Conservation (phyloP, 1,140 invertebrate species). For the Sminthurides bifidus region DNA sequence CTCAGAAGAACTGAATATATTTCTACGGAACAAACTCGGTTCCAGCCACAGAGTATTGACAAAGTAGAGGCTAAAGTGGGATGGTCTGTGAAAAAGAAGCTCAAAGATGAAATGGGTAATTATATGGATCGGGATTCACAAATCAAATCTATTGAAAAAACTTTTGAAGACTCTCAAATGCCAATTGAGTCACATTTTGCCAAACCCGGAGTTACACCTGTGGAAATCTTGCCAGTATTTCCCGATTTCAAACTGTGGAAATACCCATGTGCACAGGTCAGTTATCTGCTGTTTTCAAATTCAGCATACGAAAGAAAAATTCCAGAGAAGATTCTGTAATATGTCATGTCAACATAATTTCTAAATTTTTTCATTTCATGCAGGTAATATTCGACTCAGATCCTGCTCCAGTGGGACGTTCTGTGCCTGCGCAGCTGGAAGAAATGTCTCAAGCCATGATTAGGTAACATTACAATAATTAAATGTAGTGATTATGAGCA, state of each 20-base stretch:
- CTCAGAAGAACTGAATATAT: conserved; percentile 96
- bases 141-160: conserved; percentile 94
- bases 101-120: conserved; percentile 77
- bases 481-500: too few species aligned
- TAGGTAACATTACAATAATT: conserved; percentile 43
- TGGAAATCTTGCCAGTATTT: conserved; percentile 77
- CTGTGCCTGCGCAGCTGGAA: conserved; percentile 74
- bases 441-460: conserved; percentile 99
- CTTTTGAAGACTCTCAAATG: conserved; percentile 83
- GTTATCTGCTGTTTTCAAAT: too few species aligned
- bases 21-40: conserved; percentile 94
- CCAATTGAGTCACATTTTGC: conserved; percentile 85
- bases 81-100: conserved; percentile 90
- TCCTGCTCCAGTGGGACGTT: conserved; percentile 70
- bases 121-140: conserved; percentile 97
- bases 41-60: conserved; percentile 87
- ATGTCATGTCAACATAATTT: conserved; percentile 4
- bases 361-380: conserved; percentile 41
- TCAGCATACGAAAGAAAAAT: too few species aligned
- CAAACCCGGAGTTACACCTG: conserved; percentile 84
- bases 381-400: conserved; percentile 98
- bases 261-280: conserved; percentile 32
- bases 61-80: conserved; percentile 97
- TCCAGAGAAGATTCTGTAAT: not conserved
- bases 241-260: conserved; percentile 74